A percentile compares a stretch with the other conserved stretches of the same genome.
Evolutionary conservation across 2,113 vertebrate species (phyloP).

Genomic region (Peromyscus leucopus): DNA sequence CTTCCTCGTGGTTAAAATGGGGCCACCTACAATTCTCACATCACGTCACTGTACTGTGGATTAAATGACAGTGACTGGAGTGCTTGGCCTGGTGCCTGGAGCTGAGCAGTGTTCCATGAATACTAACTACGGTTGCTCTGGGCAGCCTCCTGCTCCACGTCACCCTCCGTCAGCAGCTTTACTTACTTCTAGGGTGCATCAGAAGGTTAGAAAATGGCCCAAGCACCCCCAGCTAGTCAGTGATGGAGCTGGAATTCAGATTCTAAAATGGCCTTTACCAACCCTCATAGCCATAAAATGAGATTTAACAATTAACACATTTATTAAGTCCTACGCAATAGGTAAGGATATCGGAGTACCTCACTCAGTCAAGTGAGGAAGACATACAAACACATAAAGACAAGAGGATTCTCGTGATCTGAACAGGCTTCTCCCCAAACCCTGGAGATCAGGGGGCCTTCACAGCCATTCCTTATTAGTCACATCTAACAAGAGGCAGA

Average conservation of each 20-base stretch:
- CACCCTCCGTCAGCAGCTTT: not conserved
- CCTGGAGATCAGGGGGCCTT: not conserved
- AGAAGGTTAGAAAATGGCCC: not conserved
- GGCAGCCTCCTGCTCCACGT: not conserved
- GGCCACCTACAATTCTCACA: not conserved
- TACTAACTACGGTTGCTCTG: not conserved
- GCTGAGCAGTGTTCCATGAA: not conserved
- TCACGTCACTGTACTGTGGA: not conserved
- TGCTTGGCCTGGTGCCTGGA: not conserved
- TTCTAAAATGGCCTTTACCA: not conserved
- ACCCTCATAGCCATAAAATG: not conserved
- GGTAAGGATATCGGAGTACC: not conserved
- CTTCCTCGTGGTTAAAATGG: not conserved
- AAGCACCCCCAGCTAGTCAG: not conserved
- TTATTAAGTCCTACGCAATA: not conserved
- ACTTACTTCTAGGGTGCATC: not conserved
- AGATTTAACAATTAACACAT: conserved; percentile 10
- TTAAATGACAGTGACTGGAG: not conserved
- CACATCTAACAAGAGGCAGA: not conserved
- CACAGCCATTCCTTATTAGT: not conserved
- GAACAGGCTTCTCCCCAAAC: not conserved
- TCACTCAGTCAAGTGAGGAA: not conserved
- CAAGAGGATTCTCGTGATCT: not conserved
- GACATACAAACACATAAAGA: not conserved
- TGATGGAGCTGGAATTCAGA: not conserved